A percentile compares a stretch with the other conserved stretches of the same genome.
Evolutionary conservation across 2,888 invertebrate species (phyloP).

Genomic region (Calameuta idolon): DNA sequence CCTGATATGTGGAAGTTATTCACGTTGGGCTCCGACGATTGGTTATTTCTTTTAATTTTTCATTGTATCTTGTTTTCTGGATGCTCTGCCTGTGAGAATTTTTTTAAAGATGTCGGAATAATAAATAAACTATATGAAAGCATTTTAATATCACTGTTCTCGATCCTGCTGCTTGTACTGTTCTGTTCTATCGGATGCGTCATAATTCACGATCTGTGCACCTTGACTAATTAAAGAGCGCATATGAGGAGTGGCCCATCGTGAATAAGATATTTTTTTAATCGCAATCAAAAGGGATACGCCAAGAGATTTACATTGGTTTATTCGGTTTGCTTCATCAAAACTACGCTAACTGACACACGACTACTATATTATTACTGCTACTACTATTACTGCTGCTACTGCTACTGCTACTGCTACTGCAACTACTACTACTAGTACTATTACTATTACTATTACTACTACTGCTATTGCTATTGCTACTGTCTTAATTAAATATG

Average conservation of each 20-base stretch:
- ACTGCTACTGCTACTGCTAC: slow-evolving; percentile 49
- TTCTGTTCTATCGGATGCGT: background rate
- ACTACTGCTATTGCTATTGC: slow-evolving; percentile 35
- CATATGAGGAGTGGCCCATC: background rate
- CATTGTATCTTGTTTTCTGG: background rate
- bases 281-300: background rate
- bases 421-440: slow-evolving; percentile 37
- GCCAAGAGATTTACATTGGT: background rate
- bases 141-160: background rate
- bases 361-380: slow-evolving; percentile 28
- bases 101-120: background rate
- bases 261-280: background rate
- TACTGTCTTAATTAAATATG: slow-evolving; percentile 29
- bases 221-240: background rate
- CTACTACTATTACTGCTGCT: slow-evolving; percentile 44
- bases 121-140: background rate
- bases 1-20: background rate
- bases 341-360: background rate
- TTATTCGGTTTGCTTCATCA: background rate
- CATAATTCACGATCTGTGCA: background rate
- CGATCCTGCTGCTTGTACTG: background rate
- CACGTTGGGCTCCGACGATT: background rate
- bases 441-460: slow-evolving; percentile 31
- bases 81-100: background rate
- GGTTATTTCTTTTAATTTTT: background rate